A percentile compares a stretch with the other conserved stretches of the same genome.
These are phyloP conservation scores for Conops quadrifasciatus DNA, from an alignment of 2,888 invertebrate species.

Conservation along the genomic window DNA sequence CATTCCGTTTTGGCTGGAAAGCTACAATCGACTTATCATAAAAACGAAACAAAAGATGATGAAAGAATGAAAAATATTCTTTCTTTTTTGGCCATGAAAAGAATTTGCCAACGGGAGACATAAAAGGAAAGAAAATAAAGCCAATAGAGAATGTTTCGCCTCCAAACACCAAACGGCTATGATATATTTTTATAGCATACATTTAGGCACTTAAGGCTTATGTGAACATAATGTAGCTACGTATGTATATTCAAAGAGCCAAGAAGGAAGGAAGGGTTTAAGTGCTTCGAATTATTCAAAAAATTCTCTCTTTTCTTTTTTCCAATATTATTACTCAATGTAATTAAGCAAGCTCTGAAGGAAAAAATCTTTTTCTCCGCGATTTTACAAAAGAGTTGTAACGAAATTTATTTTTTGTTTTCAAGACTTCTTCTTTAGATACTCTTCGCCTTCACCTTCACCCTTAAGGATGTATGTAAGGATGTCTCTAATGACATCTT, in stretches of 20 bases:
- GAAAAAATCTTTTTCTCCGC: neutral
- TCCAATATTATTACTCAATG: neutral
- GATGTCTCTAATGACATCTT: too few relatives aligned
- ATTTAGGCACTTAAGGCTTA: slow-evolving; percentile 23
- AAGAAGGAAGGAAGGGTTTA: neutral
- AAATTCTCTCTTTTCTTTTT: too few relatives aligned
- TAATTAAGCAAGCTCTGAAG: neutral
- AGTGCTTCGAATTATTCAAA: neutral
- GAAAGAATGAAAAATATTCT: neutral
- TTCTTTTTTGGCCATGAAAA: neutral
- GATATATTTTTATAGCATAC: slow-evolving; percentile 17
- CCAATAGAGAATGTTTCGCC: neutral
- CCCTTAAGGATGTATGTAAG: too few relatives aligned
- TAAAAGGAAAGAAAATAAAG: neutral
- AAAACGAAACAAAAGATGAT: neutral
- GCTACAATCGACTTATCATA: neutral
- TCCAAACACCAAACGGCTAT: neutral
- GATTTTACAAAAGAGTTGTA: too few relatives aligned
- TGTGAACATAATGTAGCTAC: neutral
- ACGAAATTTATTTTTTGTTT: too few relatives aligned
- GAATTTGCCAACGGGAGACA: neutral
- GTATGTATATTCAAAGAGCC: neutral
- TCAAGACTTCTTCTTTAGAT: too few relatives aligned
- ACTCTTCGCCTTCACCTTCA: too few relatives aligned
- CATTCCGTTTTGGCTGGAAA: too few relatives aligned